Evolutionary conservation across 2,797 vertebrate genomes (phyloP).

Genomic region (Melanogrammus aeglefinus): DNA sequence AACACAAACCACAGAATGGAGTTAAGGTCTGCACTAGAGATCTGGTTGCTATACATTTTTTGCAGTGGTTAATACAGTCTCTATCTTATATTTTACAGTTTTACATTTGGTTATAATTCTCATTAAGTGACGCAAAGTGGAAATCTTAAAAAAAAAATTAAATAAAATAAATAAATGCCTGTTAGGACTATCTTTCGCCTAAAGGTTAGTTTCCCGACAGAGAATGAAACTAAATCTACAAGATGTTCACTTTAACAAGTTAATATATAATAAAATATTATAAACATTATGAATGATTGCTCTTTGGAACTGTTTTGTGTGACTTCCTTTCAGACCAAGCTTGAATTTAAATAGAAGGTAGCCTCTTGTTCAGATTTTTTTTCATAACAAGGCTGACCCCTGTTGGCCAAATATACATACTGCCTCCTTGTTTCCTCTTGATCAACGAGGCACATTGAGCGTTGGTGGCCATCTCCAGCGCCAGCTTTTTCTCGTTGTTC

Average conservation of each 20-base stretch:
- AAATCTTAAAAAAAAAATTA: too few relatives aligned
- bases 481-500: conserved; percentile 96
- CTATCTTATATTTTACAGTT: too few relatives aligned
- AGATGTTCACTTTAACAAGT: not conserved
- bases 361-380: not conserved
- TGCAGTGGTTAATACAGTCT: not conserved
- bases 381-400: conserved; percentile 22
- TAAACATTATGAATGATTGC: not conserved
- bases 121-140: not conserved
- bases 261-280: not conserved
- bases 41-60: not conserved
- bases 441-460: conserved; percentile 89
- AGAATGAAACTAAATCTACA: too few relatives aligned
- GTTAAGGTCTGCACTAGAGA: conserved; percentile 2
- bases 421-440: conserved; percentile 81
- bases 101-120: not conserved
- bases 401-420: conserved; percentile 56
- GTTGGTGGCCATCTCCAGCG: conserved; percentile 93
- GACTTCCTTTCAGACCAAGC: not conserved
- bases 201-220: too few relatives aligned
- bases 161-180: too few relatives aligned
- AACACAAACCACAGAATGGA: conserved; percentile 8
- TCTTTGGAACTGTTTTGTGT: not conserved
- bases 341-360: not conserved
- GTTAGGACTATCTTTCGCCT: too few relatives aligned